Evolutionary conservation across 1,140 invertebrate species (phyloP), one percentile per base, ranked within the genome.

Genomic region (Cydia amplana): DNA sequence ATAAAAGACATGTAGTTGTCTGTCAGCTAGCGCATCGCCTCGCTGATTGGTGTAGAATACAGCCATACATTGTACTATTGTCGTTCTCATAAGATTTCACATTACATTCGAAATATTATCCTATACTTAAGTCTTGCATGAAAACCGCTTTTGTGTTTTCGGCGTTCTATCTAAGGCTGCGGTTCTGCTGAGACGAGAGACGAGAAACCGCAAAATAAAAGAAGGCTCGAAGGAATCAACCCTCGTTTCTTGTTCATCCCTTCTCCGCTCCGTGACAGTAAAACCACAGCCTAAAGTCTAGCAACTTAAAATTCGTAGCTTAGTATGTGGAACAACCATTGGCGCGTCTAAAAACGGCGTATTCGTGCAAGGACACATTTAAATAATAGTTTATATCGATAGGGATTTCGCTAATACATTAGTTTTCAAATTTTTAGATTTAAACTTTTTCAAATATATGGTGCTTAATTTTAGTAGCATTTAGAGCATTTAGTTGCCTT

Each of bases 401-500:
- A 60, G 55, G 18, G 3, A 60, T 23, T 60, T 32, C 65, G 1
- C 65, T 43, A 75, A 20, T 72, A 23, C n/a, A n/a, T 64, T 23
- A 36, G 32, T 28, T 20, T 72, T 75, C 18, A 49, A 72, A 43
- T 20, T 32, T 36, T 70, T 36, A 73, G 65, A 18, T 73, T 28
- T 40, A 36, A 18, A 14, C 40, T 36, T 23, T 72, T 23, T 60
- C 25, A 79, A 78, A 73, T 79, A 75, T 79, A 84, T 84, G 88
- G 89, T 91, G 90, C 90, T 91, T 87, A 46, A 84, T 76, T 80
- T 81, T 76, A 77, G 77, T 81, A 85, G 82, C 80, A 78, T 83
- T 81, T 86, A 84, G 83, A 88, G 90, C 88, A 90, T 91, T 91
- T 91, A 91, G 85, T 78, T 79, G 81, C 81, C 80, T 85, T 74